Conservation (phyloP, 2,888 invertebrate genomes). For the Synanthedon myopaeformis region DNA sequence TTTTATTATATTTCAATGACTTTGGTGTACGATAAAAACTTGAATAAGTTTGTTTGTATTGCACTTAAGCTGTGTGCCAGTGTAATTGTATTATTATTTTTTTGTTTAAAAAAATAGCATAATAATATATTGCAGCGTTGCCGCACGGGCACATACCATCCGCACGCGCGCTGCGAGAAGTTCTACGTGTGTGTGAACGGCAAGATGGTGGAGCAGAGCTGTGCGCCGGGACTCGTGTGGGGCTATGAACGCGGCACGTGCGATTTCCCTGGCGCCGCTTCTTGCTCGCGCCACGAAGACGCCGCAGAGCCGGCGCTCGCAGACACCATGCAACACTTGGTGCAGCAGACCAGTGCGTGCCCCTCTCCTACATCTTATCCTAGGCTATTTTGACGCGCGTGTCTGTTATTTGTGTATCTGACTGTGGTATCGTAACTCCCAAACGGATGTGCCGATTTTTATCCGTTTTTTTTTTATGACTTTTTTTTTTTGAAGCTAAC, state of each 20-base stretch:
- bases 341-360: neutral
- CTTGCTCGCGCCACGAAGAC: constrained; percentile 48
- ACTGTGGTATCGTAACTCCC: too few relatives aligned
- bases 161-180: constrained; percentile 78
- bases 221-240: constrained; percentile 84
- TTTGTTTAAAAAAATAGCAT: neutral
- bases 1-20: too few relatives aligned
- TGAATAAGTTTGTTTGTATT: too few relatives aligned
- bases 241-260: constrained; percentile 75
- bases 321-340: constrained; percentile 14
- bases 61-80: too few relatives aligned
- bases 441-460: too few relatives aligned
- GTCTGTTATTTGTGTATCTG: too few relatives aligned
- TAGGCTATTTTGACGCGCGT: too few relatives aligned
- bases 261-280: constrained; percentile 78
- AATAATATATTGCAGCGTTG: constrained; percentile 50
- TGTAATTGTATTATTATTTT: neutral
- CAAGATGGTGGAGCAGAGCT: constrained; percentile 75
- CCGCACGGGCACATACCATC: constrained; percentile 79
- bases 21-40: too few relatives aligned
- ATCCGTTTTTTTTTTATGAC: too few relatives aligned
- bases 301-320: neutral
- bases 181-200: constrained; percentile 85
- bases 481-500: too few relatives aligned
- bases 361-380: too few relatives aligned